A percentile compares a stretch with the other conserved stretches of the same genome.
Conservation (phyloP, 2,888 invertebrate genomes). For the Nezara viridula region DNA sequence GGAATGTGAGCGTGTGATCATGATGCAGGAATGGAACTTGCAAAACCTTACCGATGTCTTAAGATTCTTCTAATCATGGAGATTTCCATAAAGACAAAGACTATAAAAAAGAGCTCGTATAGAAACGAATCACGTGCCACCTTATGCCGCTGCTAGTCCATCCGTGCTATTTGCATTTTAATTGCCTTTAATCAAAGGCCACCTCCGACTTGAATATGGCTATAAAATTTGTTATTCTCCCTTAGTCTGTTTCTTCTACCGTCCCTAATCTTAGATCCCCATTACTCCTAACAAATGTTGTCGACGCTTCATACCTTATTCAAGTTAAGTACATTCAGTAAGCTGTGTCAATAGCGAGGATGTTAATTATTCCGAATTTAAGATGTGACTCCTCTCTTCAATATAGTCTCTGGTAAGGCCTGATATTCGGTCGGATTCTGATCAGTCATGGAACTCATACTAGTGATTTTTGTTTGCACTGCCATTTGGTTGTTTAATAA, state of each 20-base stretch:
- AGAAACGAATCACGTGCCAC: not conserved
- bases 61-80: slow-evolving; percentile 2
- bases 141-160: not conserved
- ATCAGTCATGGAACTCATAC: no score
- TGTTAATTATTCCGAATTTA: not conserved
- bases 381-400: no score
- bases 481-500: no score
- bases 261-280: not conserved
- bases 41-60: not conserved
- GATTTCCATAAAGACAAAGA: slow-evolving; percentile 2
- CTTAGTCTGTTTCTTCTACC: not conserved
- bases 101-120: not conserved
- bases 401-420: no score
- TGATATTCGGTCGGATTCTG: no score
- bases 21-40: not conserved
- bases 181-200: slow-evolving; percentile 32
- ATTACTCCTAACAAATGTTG: not conserved
- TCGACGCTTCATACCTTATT: not conserved
- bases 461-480: no score
- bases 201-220: slow-evolving; percentile 8
- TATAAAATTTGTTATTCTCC: not conserved
- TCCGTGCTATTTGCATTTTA: not conserved
- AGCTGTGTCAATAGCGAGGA: not conserved
- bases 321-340: not conserved
- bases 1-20: not conserved